A percentile compares a stretch with the other conserved stretches of the same genome.
phyloP scores from a whole-genome alignment of 2,888 invertebrate species.

The Synergus umbraculus region DNA sequence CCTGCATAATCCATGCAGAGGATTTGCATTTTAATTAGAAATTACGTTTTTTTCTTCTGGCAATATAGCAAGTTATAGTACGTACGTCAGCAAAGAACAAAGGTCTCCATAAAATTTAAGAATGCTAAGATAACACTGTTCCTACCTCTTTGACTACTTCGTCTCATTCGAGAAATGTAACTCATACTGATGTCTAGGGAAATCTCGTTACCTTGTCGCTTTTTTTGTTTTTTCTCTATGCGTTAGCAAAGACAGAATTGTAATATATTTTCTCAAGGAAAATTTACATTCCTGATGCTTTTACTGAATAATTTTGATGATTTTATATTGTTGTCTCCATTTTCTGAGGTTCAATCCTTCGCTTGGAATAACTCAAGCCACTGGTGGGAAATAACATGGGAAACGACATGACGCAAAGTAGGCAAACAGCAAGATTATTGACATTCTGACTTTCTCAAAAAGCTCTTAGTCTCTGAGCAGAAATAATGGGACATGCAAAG shows the following conservation, averaged over 20 bases:
- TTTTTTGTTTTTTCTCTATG: not conserved
- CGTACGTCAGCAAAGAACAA: not conserved
- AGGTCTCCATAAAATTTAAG: constrained; percentile 11
- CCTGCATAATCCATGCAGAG: not conserved
- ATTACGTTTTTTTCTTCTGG: not conserved
- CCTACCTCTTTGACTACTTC: constrained; percentile 31
- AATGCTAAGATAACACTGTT: constrained; percentile 29
- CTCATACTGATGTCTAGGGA: constrained; percentile 28
- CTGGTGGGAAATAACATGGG: constrained; percentile 18
- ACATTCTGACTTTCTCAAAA: constrained; percentile 37
- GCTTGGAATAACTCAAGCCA: not conserved
- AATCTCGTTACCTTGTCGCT: constrained; percentile 26
- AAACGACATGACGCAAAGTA: constrained; percentile 32
- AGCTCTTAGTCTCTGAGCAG: constrained; percentile 36
- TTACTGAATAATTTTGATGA: constrained; percentile 28
- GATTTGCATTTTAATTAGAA: constrained; percentile 35
- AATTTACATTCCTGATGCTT: constrained; percentile 11
- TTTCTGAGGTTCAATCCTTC: not conserved
- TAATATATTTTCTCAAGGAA: constrained; percentile 9
- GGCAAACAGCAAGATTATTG: constrained; percentile 37
- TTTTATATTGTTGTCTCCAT: constrained; percentile 20
- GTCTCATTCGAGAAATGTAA: constrained; percentile 31
- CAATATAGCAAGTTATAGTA: not conserved
- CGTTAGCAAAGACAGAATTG: constrained; percentile 21
- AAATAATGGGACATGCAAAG: constrained; percentile 36